Base-by-base conservation (phyloP, 2,113 vertebrate species). In the Rhinoderma darwinii region DNA sequence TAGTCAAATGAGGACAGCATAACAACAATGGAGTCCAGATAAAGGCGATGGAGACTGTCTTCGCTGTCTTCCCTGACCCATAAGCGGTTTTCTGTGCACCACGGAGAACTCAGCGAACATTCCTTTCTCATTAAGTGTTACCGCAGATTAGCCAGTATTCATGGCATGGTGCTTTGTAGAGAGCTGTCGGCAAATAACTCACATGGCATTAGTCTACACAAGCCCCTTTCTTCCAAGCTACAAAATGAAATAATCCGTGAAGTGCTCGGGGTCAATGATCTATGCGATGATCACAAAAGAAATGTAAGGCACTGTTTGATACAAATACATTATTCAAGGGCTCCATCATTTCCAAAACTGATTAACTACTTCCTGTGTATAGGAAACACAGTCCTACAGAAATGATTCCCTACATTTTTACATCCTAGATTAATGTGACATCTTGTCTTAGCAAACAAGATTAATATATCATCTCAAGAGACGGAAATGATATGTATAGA, bases 111-210 rank as follows among this genome's bases (percentile, higher is more conserved):
- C 50, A 12, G 50, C 51, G 73, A 85, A 73, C 84, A 85, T 85
- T 85, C 84, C 73, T 77, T 76, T 75, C 74, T n/a, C 73, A 85
- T 85, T 77, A 77, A 85, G 74, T 85, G 72, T 61, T 77, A 32
- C 84, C 84, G 78, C 73, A 77, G 54, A 63, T 75, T 77, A 63
- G 83, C 73, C 84, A 77, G 84, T 75, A 44, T 77, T 85, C 73
- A 85, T 77, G 56, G 39, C 84, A 27, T 76, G n/a, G 61, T n/a
- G 73, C 73, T 75, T 75, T 75, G 83, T 75, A 84, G 51, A 75
- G 51, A 59, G 39, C 84, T 85, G 74, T n/a, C 54, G 84, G 84
- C 39, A 76, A 44, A 63, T 41, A 50, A 85, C 41, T 61, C 73
- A 66, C 32, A 39, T 18, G 39, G 39, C 84, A 85, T 56, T 63